Percentiles rank a stretch among this genome's conserved stretches.
These are phyloP conservation scores for Adrianichthys oophorus DNA, from an alignment of 2,797 vertebrate species.

Conservation along the genomic window DNA sequence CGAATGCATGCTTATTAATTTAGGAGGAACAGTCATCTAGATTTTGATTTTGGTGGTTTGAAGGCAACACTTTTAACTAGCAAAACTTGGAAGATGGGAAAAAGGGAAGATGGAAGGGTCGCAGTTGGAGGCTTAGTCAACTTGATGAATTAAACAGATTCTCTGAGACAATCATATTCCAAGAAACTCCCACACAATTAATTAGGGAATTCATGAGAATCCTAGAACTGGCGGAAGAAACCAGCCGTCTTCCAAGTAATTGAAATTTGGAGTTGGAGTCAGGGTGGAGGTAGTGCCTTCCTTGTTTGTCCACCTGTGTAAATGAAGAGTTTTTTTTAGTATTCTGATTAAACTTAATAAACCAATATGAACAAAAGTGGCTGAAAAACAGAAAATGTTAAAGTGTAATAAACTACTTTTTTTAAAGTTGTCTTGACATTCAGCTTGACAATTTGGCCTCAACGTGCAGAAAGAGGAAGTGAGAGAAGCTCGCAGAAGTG, in stretches of 20 bases:
- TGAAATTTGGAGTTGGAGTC: slow-evolving; percentile 24
- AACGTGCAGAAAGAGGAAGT: slow-evolving; percentile 27
- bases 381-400: slow-evolving; percentile 23
- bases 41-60: slow-evolving; percentile 34
- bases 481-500: slow-evolving; percentile 47
- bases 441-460: slow-evolving; percentile 28
- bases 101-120: slow-evolving; percentile 51
- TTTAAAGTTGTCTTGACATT: slow-evolving; percentile 55
- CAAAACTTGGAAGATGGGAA: slow-evolving; percentile 45
- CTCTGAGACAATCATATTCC: slow-evolving; percentile 44
- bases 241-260: slow-evolving; percentile 19
- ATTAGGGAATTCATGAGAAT: slow-evolving; percentile 38
- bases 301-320: slow-evolving; percentile 14
- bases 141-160: slow-evolving; percentile 67
- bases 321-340: slow-evolving; percentile 2
- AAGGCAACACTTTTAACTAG: slow-evolving; percentile 51
- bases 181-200: slow-evolving; percentile 46
- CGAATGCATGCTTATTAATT: slow-evolving; percentile 36
- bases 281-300: slow-evolving; percentile 18
- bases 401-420: slow-evolving; percentile 44
- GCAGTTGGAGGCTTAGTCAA: slow-evolving; percentile 59
- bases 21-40: slow-evolving; percentile 22
- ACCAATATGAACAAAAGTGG: slow-evolving; percentile 45
- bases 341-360: slow-evolving; percentile 25
- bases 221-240: slow-evolving; percentile 13